Evolutionary conservation across 2,113 vertebrate genomes (phyloP).

Genomic region (Pristiophorus japonicus): DNA sequence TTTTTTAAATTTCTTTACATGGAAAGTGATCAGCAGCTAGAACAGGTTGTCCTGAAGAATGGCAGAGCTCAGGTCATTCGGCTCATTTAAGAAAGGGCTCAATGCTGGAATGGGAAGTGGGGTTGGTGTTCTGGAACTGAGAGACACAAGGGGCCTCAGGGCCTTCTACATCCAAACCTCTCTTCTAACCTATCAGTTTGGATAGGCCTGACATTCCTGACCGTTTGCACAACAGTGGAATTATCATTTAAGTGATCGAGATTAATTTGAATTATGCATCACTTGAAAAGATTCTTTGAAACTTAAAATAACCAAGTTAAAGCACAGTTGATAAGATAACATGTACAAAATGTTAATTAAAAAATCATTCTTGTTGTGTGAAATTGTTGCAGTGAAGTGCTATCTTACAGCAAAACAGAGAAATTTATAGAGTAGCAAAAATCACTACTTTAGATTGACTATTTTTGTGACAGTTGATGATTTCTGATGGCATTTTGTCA

Average conservation of each 20-base stretch:
- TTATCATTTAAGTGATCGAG: neutral
- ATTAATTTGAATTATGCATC: neutral
- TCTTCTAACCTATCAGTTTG: neutral
- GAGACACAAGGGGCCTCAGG: neutral
- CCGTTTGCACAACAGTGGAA: neutral
- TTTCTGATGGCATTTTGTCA: neutral
- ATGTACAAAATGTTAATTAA: neutral
- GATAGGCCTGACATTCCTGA: neutral
- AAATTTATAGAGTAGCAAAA: neutral
- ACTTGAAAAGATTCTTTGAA: neutral
- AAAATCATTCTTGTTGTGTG: neutral
- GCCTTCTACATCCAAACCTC: too few species aligned
- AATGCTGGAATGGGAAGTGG: neutral
- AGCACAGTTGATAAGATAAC: neutral
- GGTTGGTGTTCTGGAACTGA: neutral
- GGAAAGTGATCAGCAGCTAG: neutral
- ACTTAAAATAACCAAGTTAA: neutral
- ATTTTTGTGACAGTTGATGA: neutral
- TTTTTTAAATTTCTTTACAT: neutral
- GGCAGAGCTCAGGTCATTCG: too few species aligned
- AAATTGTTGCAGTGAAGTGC: neutral
- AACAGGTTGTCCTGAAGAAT: neutral
- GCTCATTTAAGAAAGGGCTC: neutral
- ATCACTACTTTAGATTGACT: neutral
- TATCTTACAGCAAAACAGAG: neutral